Conservation (phyloP, 2,888 invertebrate genomes). For the Laspeyria flexula region DNA sequence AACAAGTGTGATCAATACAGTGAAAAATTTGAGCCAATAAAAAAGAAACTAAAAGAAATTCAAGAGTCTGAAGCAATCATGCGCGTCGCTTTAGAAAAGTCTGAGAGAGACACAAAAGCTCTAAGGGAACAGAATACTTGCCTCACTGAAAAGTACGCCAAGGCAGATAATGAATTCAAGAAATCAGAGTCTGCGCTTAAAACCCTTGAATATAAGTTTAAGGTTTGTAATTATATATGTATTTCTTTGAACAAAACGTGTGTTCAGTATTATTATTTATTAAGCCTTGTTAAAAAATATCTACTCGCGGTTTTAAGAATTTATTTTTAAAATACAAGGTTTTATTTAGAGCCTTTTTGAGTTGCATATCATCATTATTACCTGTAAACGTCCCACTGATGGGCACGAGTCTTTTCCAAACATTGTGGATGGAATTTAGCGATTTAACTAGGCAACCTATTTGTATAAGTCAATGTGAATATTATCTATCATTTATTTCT, state of each 20-base stretch:
- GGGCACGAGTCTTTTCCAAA: too few relatives aligned
- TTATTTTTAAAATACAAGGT: too few relatives aligned
- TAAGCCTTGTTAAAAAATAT: too few relatives aligned
- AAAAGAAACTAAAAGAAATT: constrained; percentile 83
- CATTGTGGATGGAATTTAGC: too few relatives aligned
- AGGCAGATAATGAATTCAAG: constrained; percentile 80
- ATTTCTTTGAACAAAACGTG: background rate
- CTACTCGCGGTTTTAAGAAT: too few relatives aligned
- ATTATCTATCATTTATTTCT: too few relatives aligned
- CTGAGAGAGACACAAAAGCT: constrained; percentile 84
- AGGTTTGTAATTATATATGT: constrained; percentile 49
- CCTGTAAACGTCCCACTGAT: too few relatives aligned
- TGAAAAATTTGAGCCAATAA: constrained; percentile 80
- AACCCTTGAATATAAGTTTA: constrained; percentile 71
- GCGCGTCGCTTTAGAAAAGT: constrained; percentile 82
- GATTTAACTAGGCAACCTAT: too few relatives aligned
- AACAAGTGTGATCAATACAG: constrained; percentile 80
- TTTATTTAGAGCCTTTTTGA: too few relatives aligned
- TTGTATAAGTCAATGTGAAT: too few relatives aligned
- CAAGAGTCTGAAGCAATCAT: constrained; percentile 86
- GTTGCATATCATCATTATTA: too few relatives aligned
- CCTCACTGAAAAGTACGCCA: constrained; percentile 76
- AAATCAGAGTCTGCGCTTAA: constrained; percentile 80
- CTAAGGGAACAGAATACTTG: constrained; percentile 76
- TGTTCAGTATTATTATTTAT: too few relatives aligned